Conservation (phyloP, 1,140 invertebrate genomes). For the Drosophila arizonae region DNA sequence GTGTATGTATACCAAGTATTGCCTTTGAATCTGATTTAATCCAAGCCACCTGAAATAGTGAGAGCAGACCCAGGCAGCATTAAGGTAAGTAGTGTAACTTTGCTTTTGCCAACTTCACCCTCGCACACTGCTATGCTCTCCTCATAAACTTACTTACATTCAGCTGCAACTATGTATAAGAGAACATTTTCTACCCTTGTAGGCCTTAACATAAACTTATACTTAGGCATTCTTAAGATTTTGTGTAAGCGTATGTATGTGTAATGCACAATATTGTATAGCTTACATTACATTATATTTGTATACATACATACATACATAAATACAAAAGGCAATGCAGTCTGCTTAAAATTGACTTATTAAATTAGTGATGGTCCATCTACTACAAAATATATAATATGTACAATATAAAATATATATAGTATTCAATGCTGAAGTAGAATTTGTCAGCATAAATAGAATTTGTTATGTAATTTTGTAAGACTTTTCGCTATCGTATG, state of each 20-base stretch:
- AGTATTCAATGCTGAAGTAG: too few relatives aligned
- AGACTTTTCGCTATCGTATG: too few relatives aligned
- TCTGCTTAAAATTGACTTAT: too few relatives aligned
- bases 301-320: background rate
- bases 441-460: too few relatives aligned
- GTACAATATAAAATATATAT: too few relatives aligned
- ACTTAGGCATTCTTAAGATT: slow-evolving; percentile 7
- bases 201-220: slow-evolving; percentile 16
- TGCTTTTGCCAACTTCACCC: slow-evolving; percentile 16
- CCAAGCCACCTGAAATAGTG: slow-evolving; percentile 91
- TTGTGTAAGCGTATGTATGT: slow-evolving; percentile 4
- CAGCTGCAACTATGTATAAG: background rate
- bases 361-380: too few relatives aligned
- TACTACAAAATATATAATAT: too few relatives aligned
- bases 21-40: slow-evolving; percentile 95
- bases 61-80: slow-evolving; percentile 35
- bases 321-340: too few relatives aligned
- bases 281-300: too few relatives aligned
- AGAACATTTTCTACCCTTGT: slow-evolving; percentile 1
- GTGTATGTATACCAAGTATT: slow-evolving; percentile 94
- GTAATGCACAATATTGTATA: background rate
- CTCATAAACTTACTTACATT: background rate
- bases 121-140: background rate
- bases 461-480: too few relatives aligned
- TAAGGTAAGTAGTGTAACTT: slow-evolving; percentile 18